phyloP scores from a whole-genome alignment of 2,797 vertebrate genomes.

The Sebastes baramenuke region DNA sequence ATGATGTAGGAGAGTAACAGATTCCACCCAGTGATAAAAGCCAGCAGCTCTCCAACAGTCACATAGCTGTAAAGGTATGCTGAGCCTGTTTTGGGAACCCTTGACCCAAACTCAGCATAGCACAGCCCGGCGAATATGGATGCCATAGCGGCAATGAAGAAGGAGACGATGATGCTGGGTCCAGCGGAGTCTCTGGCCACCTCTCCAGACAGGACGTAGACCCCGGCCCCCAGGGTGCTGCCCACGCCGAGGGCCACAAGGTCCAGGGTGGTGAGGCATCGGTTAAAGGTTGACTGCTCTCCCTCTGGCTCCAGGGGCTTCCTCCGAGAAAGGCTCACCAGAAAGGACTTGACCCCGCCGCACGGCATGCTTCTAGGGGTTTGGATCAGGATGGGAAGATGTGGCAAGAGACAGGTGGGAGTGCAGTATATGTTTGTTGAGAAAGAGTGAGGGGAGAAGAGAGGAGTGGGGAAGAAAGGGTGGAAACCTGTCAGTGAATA shows the following conservation, averaged over 20 bases:
- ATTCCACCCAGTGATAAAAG: conserved; percentile 90
- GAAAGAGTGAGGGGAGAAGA: conserved; percentile 9
- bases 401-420: conserved; percentile 28
- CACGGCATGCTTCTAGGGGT: conserved; percentile 61
- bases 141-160: conserved; percentile 87
- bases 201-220: conserved; percentile 89
- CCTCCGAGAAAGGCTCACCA: conserved; percentile 76
- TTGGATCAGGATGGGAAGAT: not conserved
- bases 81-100: conserved; percentile 88
- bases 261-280: conserved; percentile 87
- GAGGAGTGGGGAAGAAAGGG: not conserved
- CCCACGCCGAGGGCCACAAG: conserved; percentile 86
- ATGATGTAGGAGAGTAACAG: conserved; percentile 90
- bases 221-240: conserved; percentile 86
- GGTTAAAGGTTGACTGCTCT: conserved; percentile 81
- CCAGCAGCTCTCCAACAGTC: conserved; percentile 89
- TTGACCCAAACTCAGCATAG: conserved; percentile 87
- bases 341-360: conserved; percentile 56
- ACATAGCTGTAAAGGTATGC: conserved; percentile 92
- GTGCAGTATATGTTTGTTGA: not conserved
- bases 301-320: conserved; percentile 79
- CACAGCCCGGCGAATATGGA: conserved; percentile 89
- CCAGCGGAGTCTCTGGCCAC: conserved; percentile 85
- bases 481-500: conserved; percentile 60
- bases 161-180: conserved; percentile 89